phyloP scores from a whole-genome alignment of 2,113 vertebrate genomes.

The Chionis minor region DNA sequence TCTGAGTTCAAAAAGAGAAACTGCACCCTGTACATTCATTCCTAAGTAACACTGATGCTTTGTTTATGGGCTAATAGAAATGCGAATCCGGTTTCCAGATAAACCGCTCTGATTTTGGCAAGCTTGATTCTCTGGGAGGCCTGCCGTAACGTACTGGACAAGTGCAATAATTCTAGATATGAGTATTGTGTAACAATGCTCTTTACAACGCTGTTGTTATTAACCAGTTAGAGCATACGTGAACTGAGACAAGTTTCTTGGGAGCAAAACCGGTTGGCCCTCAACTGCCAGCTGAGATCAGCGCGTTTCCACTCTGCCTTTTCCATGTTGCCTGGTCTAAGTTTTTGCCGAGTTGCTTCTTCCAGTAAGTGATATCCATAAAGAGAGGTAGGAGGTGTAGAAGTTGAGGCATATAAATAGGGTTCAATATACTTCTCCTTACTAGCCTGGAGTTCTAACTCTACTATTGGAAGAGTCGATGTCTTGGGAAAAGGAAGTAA shows the following conservation, averaged over 20 bases:
- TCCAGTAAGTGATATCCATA: not conserved
- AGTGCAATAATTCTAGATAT: not conserved
- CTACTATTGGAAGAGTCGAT: not conserved
- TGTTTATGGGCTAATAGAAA: conserved; percentile 12
- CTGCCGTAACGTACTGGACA: not conserved
- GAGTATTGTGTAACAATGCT: not conserved
- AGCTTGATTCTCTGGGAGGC: not conserved
- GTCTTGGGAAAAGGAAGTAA: not conserved
- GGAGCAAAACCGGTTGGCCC: not conserved
- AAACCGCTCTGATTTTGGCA: not conserved
- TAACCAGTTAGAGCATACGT: not conserved
- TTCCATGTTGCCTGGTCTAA: not conserved
- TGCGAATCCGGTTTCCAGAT: not conserved
- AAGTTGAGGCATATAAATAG: not conserved
- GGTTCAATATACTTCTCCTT: not conserved
- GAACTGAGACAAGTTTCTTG: not conserved
- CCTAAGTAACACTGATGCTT: not conserved
- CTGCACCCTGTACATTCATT: not conserved
- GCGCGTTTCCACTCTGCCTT: not conserved
- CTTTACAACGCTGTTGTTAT: not conserved
- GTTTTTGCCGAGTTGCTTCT: not conserved
- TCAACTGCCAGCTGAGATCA: not conserved
- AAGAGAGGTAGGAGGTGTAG: not conserved
- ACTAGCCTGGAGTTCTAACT: not conserved
- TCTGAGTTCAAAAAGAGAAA: not conserved